Evolutionary conservation across 2,113 vertebrate species (phyloP).

Genomic region (Epinephelus moara): DNA sequence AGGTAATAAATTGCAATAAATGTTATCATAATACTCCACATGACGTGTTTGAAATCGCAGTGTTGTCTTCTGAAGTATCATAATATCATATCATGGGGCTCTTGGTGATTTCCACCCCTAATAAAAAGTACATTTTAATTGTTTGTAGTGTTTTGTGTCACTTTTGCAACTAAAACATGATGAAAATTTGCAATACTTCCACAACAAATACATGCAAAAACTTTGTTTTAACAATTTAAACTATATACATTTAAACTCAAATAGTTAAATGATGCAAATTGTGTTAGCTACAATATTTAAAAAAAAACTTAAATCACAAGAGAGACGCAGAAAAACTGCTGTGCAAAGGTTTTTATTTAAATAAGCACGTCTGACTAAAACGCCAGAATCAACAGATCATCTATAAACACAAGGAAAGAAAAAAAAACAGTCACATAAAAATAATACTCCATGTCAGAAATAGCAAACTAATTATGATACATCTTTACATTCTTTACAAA

Average conservation of each 20-base stretch:
- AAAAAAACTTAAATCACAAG: not conserved
- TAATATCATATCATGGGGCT: too few species aligned
- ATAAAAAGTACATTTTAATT: not conserved
- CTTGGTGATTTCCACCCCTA: too few species aligned
- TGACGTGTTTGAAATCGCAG: too few species aligned
- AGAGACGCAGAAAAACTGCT: constrained; percentile 3
- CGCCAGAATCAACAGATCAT: constrained; percentile 79
- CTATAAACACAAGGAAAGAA: constrained; percentile 64
- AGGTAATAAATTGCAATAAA: too few species aligned
- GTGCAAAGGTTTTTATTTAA: constrained; percentile 77
- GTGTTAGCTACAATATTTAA: not conserved
- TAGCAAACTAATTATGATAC: constrained; percentile 69
- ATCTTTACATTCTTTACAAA: constrained; percentile 75
- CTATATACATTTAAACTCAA: not conserved
- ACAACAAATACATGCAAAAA: not conserved
- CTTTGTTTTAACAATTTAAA: not conserved
- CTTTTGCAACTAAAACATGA: not conserved
- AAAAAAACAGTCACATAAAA: constrained; percentile 65
- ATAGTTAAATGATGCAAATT: not conserved
- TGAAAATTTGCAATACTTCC: not conserved
- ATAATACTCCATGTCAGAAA: constrained; percentile 64
- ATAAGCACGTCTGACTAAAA: constrained; percentile 87
- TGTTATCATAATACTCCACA: too few species aligned
- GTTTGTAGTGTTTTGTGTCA: not conserved
- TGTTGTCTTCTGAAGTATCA: too few species aligned